These are phyloP conservation scores for Peromyscus polionotus DNA, from an alignment of 2,113 vertebrate species.

Conservation along the genomic window DNA sequence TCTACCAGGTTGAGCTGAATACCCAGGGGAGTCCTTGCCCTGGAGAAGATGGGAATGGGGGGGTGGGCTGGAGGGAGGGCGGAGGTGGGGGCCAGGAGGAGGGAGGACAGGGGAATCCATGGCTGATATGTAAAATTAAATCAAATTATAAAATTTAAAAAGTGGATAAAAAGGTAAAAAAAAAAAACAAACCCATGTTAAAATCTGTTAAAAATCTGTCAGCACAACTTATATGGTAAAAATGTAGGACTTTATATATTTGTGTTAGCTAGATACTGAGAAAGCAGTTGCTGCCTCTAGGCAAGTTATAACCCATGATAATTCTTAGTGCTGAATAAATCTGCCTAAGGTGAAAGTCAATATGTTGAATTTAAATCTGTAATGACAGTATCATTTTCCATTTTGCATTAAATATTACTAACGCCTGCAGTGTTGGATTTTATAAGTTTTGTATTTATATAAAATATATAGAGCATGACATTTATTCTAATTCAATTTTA, in stretches of 20 bases:
- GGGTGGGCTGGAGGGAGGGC: too few relatives aligned
- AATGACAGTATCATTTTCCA: constrained; percentile 69
- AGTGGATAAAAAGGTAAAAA: neutral
- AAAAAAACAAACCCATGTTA: neutral
- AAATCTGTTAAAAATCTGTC: constrained; percentile 46
- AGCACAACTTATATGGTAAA: constrained; percentile 59
- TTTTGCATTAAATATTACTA: constrained; percentile 63
- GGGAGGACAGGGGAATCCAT: too few relatives aligned
- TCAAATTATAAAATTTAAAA: too few relatives aligned
- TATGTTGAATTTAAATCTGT: constrained; percentile 44
- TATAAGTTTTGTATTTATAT: constrained; percentile 53
- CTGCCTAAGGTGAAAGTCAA: constrained; percentile 59
- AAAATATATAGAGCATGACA: constrained; percentile 47
- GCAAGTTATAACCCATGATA: constrained; percentile 62
- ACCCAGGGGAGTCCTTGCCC: too few relatives aligned
- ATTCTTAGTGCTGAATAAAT: constrained; percentile 58
- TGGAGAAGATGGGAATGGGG: too few relatives aligned
- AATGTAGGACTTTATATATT: constrained; percentile 46
- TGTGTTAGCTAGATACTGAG: constrained; percentile 59
- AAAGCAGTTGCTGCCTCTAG: constrained; percentile 67
- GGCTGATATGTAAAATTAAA: too few relatives aligned
- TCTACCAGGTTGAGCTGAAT: too few relatives aligned
- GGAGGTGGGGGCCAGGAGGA: too few relatives aligned
- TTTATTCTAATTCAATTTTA: constrained; percentile 57
- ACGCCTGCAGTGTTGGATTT: constrained; percentile 33